Evolutionary conservation across 2,113 vertebrate species (phyloP).

Genomic region (Machaerirhynchus nigripectus): DNA sequence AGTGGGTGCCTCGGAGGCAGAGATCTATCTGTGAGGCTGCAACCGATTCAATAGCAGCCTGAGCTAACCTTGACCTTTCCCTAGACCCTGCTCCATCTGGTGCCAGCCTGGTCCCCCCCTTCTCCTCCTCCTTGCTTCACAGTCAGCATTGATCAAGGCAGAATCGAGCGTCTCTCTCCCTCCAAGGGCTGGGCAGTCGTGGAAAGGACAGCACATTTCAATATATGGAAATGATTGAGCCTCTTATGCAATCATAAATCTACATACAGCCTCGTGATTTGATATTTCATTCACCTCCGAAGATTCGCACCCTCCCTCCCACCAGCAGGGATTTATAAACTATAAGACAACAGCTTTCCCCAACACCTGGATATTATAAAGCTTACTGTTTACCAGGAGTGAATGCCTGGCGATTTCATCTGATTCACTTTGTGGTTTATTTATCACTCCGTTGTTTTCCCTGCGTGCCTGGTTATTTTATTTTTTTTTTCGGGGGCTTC

Average conservation of each 20-base stretch:
- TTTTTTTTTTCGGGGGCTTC: not conserved
- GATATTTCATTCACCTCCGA: constrained; percentile 79
- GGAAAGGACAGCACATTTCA: constrained; percentile 81
- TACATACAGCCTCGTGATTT: constrained; percentile 78
- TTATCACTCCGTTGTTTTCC: constrained; percentile 23
- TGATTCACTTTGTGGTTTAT: not conserved
- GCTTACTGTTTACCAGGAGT: constrained; percentile 62
- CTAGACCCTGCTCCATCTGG: constrained; percentile 89
- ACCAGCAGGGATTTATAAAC: constrained; percentile 71
- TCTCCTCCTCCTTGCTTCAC: constrained; percentile 73
- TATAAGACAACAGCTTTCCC: constrained; percentile 70
- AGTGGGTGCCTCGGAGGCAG: constrained; percentile 88
- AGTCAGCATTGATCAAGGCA: constrained; percentile 88
- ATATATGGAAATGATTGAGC: constrained; percentile 84
- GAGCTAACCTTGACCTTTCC: constrained; percentile 91
- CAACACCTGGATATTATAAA: constrained; percentile 75
- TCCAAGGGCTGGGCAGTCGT: constrained; percentile 75
- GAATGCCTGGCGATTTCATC: constrained; percentile 27
- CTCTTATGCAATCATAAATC: constrained; percentile 88
- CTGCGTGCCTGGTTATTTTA: not conserved
- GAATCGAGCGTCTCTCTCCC: constrained; percentile 75
- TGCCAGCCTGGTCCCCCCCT: constrained; percentile 76
- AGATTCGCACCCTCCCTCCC: constrained; percentile 44
- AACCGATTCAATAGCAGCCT: constrained; percentile 87
- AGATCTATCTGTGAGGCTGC: constrained; percentile 86